Evolutionary conservation across 2,888 invertebrate species (phyloP).

Genomic region (Bursaphelenchus okinawaensis): DNA sequence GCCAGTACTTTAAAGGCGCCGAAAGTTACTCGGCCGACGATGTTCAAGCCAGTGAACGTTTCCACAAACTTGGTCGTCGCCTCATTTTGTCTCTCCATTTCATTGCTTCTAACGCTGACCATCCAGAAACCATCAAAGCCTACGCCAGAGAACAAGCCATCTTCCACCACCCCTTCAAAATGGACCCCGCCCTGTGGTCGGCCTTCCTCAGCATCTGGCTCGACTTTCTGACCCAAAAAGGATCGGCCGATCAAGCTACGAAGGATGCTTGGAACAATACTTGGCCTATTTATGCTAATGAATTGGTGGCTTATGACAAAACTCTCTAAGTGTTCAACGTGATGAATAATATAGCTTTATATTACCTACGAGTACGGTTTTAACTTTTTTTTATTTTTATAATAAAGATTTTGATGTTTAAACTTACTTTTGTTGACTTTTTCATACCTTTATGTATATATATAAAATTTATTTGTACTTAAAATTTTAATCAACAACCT

Average conservation of each 20-base stretch:
- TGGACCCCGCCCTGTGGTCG: constrained; percentile 28
- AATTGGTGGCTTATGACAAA: constrained; percentile 2
- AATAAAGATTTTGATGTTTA: too few species aligned
- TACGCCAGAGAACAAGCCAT: constrained; percentile 51
- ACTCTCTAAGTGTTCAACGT: not conserved
- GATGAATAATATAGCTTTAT: too few species aligned
- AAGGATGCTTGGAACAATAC: constrained; percentile 45
- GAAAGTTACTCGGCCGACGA: constrained; percentile 37
- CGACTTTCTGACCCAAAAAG: constrained; percentile 42
- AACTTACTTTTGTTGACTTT: too few species aligned
- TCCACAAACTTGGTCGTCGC: constrained; percentile 54
- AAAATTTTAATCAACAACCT: too few species aligned
- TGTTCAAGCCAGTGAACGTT: constrained; percentile 38
- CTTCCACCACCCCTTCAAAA: constrained; percentile 51
- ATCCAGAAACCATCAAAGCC: constrained; percentile 41
- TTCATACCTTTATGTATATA: too few species aligned
- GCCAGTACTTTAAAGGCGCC: constrained; percentile 43
- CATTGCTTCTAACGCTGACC: constrained; percentile 39
- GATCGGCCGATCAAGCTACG: constrained; percentile 32
- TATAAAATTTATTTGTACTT: too few species aligned
- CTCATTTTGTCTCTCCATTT: constrained; percentile 49
- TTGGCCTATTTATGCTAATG: constrained; percentile 38
- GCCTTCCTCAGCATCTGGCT: constrained; percentile 52
- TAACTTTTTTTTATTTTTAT: too few species aligned
- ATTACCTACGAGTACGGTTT: too few species aligned